These are phyloP conservation scores for Morinoia aosen DNA, from an alignment of 2,888 invertebrate species.

Conservation along the genomic window DNA sequence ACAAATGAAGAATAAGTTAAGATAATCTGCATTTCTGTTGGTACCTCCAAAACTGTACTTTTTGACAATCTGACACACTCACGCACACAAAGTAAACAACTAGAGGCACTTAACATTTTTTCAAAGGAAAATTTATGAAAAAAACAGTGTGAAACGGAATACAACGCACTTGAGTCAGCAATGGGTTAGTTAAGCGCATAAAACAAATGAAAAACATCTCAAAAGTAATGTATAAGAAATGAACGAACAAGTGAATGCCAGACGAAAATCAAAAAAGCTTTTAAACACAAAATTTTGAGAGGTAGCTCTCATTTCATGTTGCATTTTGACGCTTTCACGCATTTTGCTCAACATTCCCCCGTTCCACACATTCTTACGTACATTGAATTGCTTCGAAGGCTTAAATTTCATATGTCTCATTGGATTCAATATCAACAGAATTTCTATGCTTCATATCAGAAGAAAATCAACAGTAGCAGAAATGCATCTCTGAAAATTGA, in stretches of 20 bases:
- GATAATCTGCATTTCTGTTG: not conserved
- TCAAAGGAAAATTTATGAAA: not conserved
- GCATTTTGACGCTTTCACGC: no score
- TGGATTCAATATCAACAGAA: not conserved
- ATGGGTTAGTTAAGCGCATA: not conserved
- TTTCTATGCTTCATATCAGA: not conserved
- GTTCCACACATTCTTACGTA: no score
- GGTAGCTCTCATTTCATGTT: no score
- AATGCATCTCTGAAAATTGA: not conserved
- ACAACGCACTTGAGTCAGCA: not conserved
- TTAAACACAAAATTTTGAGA: not conserved
- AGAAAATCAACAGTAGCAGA: not conserved
- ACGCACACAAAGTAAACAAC: not conserved
- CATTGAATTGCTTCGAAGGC: not conserved
- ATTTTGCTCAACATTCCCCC: no score
- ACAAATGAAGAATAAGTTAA: not conserved
- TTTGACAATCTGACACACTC: not conserved
- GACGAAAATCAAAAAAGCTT: not conserved
- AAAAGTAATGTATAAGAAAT: not conserved
- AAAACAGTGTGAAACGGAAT: not conserved
- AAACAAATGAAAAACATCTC: not conserved
- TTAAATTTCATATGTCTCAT: not conserved
- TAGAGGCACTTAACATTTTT: not conserved
- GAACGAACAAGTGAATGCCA: not conserved
- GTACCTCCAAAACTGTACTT: not conserved